phyloP scores from a whole-genome alignment of 2,888 invertebrate species.

The Polyommatus icarus region DNA sequence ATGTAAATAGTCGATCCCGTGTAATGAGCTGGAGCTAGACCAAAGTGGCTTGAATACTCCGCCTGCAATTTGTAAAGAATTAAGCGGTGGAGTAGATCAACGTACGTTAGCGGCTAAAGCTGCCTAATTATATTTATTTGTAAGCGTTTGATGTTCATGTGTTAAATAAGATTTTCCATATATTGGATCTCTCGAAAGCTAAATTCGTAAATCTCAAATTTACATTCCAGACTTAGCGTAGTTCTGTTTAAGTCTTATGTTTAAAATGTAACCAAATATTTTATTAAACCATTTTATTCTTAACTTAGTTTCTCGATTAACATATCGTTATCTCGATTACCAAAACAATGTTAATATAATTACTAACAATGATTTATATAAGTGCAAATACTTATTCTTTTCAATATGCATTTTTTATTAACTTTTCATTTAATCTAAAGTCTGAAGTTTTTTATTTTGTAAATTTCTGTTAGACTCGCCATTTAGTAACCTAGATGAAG shows the following conservation, averaged over 20 bases:
- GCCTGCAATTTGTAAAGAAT: constrained; percentile 45
- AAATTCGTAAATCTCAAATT: constrained; percentile 64
- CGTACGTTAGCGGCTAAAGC: constrained; percentile 60
- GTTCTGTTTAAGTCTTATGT: constrained; percentile 13
- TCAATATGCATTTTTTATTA: neutral
- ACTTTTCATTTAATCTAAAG: neutral
- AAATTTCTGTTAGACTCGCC: neutral
- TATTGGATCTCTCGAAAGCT: constrained; percentile 64
- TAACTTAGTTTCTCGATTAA: constrained; percentile 4
- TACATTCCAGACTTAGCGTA: constrained; percentile 64
- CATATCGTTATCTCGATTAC: constrained; percentile 12
- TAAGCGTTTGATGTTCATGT: constrained; percentile 42
- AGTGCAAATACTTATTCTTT: neutral
- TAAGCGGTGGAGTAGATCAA: constrained; percentile 63
- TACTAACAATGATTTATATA: constrained; percentile 2
- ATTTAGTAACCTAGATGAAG: neutral
- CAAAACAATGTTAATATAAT: constrained; percentile 9
- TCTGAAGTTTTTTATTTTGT: neutral
- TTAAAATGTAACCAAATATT: constrained; percentile 11
- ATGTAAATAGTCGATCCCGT: constrained; percentile 53
- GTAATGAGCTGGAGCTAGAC: constrained; percentile 84
- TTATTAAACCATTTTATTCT: constrained; percentile 14
- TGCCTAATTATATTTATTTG: constrained; percentile 52
- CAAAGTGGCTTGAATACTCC: constrained; percentile 82
- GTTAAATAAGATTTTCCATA: constrained; percentile 34